These are phyloP conservation scores for Liopterus haemorrhoidalis DNA, from an alignment of 2,888 invertebrate species.

Conservation along the genomic window DNA sequence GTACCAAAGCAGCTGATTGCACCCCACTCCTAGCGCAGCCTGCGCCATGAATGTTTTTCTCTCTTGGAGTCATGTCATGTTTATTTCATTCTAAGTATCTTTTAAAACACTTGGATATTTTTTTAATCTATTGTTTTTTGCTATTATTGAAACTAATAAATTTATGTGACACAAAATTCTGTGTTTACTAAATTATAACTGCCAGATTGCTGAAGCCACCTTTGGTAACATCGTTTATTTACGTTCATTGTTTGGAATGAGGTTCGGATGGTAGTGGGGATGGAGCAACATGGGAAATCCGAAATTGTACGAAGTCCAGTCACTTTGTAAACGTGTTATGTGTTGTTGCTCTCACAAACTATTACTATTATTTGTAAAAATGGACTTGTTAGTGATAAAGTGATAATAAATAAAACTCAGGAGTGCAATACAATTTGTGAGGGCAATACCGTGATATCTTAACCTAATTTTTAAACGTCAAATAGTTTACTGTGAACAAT, in stretches of 20 bases:
- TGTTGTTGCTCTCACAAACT: constrained; percentile 12
- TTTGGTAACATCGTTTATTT: background rate
- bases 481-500: constrained; percentile 11
- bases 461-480: constrained; percentile 18
- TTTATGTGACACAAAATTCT: too few species aligned
- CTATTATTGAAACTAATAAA: too few species aligned
- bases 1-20: constrained; percentile 20
- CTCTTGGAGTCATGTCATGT: background rate
- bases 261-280: constrained; percentile 16
- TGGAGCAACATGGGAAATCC: constrained; percentile 20
- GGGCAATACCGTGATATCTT: constrained; percentile 9
- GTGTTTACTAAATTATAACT: too few species aligned
- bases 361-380: constrained; percentile 16
- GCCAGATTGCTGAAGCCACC: too few species aligned
- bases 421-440: constrained; percentile 12
- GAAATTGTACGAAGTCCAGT: constrained; percentile 19
- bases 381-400: constrained; percentile 11
- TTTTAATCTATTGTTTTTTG: too few species aligned
- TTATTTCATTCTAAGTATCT: constrained; percentile 13
- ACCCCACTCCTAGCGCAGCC: constrained; percentile 14
- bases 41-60: constrained; percentile 14
- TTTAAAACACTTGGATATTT: too few species aligned
- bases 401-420: constrained; percentile 14
- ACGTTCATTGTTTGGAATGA: constrained; percentile 1
- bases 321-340: constrained; percentile 21